A percentile compares a stretch with the other conserved stretches of the same genome.
Conservation (phyloP, 2,797 vertebrate species). For the Myotis daubentonii region DNA sequence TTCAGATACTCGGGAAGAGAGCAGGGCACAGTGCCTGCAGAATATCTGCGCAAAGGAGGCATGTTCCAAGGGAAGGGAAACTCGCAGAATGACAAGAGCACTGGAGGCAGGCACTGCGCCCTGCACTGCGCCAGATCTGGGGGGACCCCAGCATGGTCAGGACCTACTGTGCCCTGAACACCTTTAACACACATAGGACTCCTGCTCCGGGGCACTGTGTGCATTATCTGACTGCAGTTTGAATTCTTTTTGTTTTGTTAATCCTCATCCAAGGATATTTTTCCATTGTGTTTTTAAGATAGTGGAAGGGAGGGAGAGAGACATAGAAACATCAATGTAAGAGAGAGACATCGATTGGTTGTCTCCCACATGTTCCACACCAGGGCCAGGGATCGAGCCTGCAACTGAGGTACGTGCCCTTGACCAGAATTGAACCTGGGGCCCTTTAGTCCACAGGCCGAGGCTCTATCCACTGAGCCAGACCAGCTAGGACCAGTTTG, state of each 20-base stretch:
- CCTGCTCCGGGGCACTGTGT: not conserved
- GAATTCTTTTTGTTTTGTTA: not conserved
- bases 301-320: no score
- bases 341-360: no score
- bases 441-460: no score
- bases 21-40: not conserved
- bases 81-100: not conserved
- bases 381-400: no score
- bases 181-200: not conserved
- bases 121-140: not conserved
- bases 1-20: not conserved
- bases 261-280: no score
- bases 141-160: not conserved
- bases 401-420: no score
- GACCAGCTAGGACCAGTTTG: not conserved
- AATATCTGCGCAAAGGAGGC: not conserved
- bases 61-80: not conserved
- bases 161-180: not conserved
- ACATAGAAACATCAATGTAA: no score
- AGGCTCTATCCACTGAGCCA: no score
- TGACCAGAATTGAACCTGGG: no score
- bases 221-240: not conserved
- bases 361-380: no score
- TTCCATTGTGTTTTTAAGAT: no score
- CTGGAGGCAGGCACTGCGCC: not conserved